Evolutionary conservation across 2,888 invertebrate genomes (phyloP).

Genomic region (Acanthacorydalis orientalis): DNA sequence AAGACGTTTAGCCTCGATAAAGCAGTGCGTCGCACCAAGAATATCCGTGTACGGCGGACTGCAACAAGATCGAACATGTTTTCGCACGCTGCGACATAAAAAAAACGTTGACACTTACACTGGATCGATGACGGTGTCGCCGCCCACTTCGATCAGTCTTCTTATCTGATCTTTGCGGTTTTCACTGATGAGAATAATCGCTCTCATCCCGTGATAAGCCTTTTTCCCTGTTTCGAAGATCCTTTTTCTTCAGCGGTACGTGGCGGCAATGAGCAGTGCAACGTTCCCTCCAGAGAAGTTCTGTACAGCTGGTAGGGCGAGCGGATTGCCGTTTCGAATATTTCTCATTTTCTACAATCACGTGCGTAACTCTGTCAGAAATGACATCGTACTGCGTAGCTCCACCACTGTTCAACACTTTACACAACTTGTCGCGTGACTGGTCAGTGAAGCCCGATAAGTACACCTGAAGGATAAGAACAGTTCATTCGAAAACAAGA

Average conservation of each 20-base stretch:
- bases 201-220: constrained; percentile 28
- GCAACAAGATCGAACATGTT: constrained; percentile 13
- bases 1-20: constrained; percentile 37
- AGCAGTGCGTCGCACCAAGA: constrained; percentile 49
- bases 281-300: constrained; percentile 26
- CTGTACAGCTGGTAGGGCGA: constrained; percentile 33
- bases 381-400: constrained; percentile 65
- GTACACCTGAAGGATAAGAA: constrained; percentile 51
- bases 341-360: constrained; percentile 53
- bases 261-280: constrained; percentile 36
- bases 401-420: constrained; percentile 60
- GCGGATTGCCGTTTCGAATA: constrained; percentile 70
- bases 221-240: constrained; percentile 26
- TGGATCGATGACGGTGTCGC: constrained; percentile 45
- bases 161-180: constrained; percentile 41
- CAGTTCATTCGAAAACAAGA: too few species aligned
- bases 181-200: constrained; percentile 35
- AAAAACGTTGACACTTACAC: constrained; percentile 28
- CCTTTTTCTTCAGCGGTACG: constrained; percentile 51
- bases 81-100: not conserved
- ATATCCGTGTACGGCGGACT: constrained; percentile 37
- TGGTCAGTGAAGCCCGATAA: constrained; percentile 45
- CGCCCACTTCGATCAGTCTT: constrained; percentile 62
- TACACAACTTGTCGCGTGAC: constrained; percentile 48
- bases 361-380: constrained; percentile 63